Conservation (phyloP, 2,888 invertebrate genomes). For the Drosophila eohydei region DNA sequence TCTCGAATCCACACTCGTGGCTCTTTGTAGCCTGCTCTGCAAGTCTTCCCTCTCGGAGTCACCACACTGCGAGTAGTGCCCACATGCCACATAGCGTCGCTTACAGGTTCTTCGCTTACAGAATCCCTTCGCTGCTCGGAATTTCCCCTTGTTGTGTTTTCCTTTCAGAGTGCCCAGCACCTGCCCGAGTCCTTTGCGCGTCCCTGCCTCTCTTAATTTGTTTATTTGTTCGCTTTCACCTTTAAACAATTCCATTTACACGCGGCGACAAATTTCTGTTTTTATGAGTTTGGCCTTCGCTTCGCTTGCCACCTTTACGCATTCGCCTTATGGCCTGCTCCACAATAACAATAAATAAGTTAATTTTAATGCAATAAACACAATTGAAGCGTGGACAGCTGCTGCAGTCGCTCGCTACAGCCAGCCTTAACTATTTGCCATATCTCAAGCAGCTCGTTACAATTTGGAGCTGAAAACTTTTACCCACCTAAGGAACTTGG, state of each 20-base stretch:
- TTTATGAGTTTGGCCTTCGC: constrained; percentile 63
- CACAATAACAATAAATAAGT: constrained; percentile 76
- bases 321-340: constrained; percentile 27
- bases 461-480: neutral
- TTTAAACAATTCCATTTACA: constrained; percentile 81
- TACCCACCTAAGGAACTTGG: neutral
- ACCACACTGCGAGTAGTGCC: no score
- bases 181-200: neutral
- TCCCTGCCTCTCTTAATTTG: constrained; percentile 66
- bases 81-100: no score
- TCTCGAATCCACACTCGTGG: no score
- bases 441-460: neutral
- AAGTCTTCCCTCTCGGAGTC: neutral
- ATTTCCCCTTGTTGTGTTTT: neutral
- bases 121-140: neutral
- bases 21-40: no score
- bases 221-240: constrained; percentile 78
- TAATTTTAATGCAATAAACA: constrained; percentile 81
- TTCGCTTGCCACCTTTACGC: neutral
- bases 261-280: constrained; percentile 78
- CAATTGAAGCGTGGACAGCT: constrained; percentile 59
- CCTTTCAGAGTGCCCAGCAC: neutral
- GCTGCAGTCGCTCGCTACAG: constrained; percentile 39
- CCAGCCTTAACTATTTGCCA: constrained; percentile 26
- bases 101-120: neutral